Conservation (phyloP, 2,113 vertebrate species). For the Melanerpes formicivorus region DNA sequence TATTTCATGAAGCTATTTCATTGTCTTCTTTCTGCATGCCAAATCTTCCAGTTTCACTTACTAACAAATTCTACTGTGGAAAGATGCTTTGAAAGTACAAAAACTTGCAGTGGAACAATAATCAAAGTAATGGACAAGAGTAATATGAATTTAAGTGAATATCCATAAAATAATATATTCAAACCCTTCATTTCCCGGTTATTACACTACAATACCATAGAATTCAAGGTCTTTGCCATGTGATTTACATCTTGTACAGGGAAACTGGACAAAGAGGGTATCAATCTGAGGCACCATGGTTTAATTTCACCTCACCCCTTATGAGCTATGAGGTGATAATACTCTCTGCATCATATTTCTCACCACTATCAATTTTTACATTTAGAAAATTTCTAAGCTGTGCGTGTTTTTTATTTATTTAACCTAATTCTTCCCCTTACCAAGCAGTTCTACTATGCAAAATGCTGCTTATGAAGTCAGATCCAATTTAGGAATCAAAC, state of each 20-base stretch:
- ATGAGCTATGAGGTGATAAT: neutral
- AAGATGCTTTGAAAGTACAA: neutral
- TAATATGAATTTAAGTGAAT: neutral
- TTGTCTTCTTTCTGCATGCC: neutral
- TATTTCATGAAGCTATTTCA: neutral
- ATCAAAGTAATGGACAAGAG: neutral
- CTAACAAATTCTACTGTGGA: neutral
- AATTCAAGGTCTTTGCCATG: neutral
- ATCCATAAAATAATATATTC: neutral
- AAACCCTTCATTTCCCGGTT: neutral
- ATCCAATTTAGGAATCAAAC: conserved; percentile 41
- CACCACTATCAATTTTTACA: neutral
- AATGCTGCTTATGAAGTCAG: conserved; percentile 9
- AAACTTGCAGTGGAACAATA: neutral
- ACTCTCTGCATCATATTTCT: neutral
- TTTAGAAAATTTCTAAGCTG: neutral
- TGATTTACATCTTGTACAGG: neutral
- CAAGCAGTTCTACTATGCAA: neutral
- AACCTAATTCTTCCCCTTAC: neutral
- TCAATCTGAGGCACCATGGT: neutral
- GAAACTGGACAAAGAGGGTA: neutral
- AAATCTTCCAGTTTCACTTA: neutral
- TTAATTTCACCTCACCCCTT: neutral
- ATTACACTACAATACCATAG: neutral
- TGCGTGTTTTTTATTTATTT: neutral